Base-by-base conservation (phyloP, 2,888 invertebrate genomes). In the Pyrgus malvae region DNA sequence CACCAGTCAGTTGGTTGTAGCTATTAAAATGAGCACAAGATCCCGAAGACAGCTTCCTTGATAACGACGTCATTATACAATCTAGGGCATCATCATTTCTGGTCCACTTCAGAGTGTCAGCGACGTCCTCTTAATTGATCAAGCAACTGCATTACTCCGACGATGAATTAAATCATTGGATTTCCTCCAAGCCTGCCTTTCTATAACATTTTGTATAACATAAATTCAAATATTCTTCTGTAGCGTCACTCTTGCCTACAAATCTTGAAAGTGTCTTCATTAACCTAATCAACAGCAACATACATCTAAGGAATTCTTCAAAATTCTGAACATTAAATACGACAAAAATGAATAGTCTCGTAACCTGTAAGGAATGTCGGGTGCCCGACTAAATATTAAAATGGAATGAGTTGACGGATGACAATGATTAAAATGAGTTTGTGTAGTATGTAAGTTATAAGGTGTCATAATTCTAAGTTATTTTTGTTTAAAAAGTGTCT, bases 121-220 rank as follows among this genome's bases (percentile, higher is more conserved):
- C 65, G 66, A 66, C 65, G 55, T 68, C 67, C 66, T 72, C 74
- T 72, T 75, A 64, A 70, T 69, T 69, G 68, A 74, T 70, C 80
- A 72, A 81, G 73, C 69, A 74, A 74, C 79, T 69, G 80, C 80
- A 70, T 70, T 70, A 80, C 85, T 81, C 83, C 87, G 71, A 78
- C 80, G 85, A 76, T 74, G 79, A 78, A 84, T 80, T 79, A 82
- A 82, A 87, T 85, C 83, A 81, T 84, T 79, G 86, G 87, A 83
- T 88, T 87, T 85, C 90, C 83, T 89, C 90, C 89, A 78, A 83
- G 82, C 77, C 81, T 82, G 85, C 85, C 81, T 85, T 88, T 90
- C 90, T 90, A 90, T 90, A 90, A 90, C 86, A 90, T 90, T 86
- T 83, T 74, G 81, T 77, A 83, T 78, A 88, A 88, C 76, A 84